These are phyloP conservation scores for Betta splendens DNA, from an alignment of 2,797 vertebrate species.

Conservation along the genomic window DNA sequence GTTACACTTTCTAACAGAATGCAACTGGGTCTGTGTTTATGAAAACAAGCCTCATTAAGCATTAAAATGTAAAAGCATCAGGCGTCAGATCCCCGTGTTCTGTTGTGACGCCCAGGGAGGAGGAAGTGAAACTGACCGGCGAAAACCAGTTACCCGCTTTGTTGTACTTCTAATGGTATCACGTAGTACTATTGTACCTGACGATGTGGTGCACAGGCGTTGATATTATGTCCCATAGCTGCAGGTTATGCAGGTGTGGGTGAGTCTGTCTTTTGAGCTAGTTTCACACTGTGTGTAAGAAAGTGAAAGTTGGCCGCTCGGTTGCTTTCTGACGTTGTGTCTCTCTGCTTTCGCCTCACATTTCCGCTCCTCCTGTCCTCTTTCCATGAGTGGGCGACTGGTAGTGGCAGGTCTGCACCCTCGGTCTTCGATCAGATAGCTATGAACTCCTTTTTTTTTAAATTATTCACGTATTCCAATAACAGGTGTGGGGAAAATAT, in stretches of 20 bases:
- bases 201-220: constrained; percentile 12
- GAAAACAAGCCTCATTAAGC: background rate
- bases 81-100: background rate
- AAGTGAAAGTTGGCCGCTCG: constrained; percentile 25
- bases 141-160: constrained; percentile 7
- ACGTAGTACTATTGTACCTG: constrained; percentile 52
- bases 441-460: constrained; percentile 2
- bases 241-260: constrained; percentile 26
- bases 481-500: constrained; percentile 1
- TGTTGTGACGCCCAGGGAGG: constrained; percentile 19
- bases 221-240: constrained; percentile 31
- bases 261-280: constrained; percentile 1
- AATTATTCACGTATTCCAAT: constrained; percentile 23
- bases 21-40: background rate
- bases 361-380: constrained; percentile 32
- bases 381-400: constrained; percentile 34
- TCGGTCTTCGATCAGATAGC: constrained; percentile 45
- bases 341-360: constrained; percentile 38
- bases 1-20: background rate
- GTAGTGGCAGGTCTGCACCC: constrained; percentile 38
- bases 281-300: constrained; percentile 28
- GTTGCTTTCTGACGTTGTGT: constrained; percentile 20
- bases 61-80: background rate
- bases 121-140: constrained; percentile 40
- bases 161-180: constrained; percentile 40